Percentiles rank a stretch among this genome's conserved stretches.
phyloP scores from a whole-genome alignment of 2,113 vertebrate species.

The Oreochromis aureus region DNA sequence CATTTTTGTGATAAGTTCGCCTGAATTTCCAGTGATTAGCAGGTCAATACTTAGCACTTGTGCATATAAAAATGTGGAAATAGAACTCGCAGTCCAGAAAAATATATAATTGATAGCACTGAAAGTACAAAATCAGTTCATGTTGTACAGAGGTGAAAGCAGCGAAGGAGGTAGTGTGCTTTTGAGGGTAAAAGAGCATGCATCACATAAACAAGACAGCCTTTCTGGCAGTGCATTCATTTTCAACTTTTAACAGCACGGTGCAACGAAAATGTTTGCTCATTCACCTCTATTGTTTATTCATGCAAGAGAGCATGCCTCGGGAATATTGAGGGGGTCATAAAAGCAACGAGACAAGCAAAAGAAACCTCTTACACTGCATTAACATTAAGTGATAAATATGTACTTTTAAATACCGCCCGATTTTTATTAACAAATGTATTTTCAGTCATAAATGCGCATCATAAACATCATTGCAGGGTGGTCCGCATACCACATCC shows the following conservation, averaged over 20 bases:
- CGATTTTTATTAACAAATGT: neutral
- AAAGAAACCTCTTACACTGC: neutral
- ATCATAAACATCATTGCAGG: neutral
- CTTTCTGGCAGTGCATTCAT: slow-evolving; percentile 10
- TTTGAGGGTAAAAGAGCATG: neutral
- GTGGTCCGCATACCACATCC: neutral
- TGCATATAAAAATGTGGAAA: neutral
- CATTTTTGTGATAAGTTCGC: neutral
- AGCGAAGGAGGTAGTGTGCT: neutral
- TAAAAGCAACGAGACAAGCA: neutral
- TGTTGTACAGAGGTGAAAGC: neutral
- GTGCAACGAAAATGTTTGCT: slow-evolving; percentile 29
- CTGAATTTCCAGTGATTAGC: neutral
- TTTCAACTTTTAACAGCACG: slow-evolving; percentile 43
- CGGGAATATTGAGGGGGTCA: neutral
- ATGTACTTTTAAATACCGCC: neutral
- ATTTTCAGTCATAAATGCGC: neutral
- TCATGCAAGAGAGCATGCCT: slow-evolving; percentile 23
- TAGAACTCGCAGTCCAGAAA: neutral
- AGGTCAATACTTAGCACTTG: neutral
- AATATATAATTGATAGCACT: neutral
- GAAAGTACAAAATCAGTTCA: neutral
- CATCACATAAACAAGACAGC: slow-evolving; percentile 10
- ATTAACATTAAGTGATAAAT: neutral
- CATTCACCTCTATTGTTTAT: slow-evolving; percentile 50